Conservation (phyloP, 2,113 vertebrate genomes). For the Halichoerus grypus region DNA sequence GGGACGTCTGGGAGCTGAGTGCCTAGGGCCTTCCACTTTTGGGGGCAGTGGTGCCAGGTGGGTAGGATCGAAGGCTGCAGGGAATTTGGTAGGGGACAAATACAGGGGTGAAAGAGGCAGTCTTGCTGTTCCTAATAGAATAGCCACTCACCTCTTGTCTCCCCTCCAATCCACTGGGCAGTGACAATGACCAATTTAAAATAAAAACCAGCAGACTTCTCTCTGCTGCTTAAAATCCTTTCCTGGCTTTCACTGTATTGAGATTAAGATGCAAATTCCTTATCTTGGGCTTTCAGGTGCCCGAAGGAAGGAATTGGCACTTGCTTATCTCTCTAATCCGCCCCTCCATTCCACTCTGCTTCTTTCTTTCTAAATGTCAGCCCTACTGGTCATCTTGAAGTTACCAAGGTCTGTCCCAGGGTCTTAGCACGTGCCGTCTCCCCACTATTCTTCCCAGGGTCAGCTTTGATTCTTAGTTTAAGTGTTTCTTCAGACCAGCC, state of each 20-base stretch:
- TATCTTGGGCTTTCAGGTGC: not conserved
- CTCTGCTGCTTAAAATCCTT: not conserved
- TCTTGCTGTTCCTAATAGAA: accelerated
- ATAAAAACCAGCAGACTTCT: not conserved
- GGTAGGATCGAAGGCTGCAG: not conserved
- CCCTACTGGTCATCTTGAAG: not conserved
- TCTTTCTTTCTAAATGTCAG: conserved; percentile 25
- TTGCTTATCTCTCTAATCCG: not conserved
- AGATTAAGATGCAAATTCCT: not conserved
- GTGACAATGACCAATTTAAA: not conserved
- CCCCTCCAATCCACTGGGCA: not conserved
- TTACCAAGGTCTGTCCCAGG: not conserved
- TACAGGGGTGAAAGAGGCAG: not conserved
- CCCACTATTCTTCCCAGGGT: not conserved
- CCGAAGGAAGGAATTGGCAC: not conserved
- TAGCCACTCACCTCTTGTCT: not conserved
- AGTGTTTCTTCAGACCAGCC: not conserved
- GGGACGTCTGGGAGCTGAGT: not conserved
- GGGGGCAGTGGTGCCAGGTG: not conserved
- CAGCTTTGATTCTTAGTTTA: not conserved
- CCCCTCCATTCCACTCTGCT: not conserved
- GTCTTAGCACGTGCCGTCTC: not conserved
- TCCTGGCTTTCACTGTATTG: not conserved
- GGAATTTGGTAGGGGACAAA: not conserved
- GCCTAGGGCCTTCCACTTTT: not conserved